Base-by-base conservation (phyloP, 2,888 invertebrate species). In the Petrophora chlorosata region DNA sequence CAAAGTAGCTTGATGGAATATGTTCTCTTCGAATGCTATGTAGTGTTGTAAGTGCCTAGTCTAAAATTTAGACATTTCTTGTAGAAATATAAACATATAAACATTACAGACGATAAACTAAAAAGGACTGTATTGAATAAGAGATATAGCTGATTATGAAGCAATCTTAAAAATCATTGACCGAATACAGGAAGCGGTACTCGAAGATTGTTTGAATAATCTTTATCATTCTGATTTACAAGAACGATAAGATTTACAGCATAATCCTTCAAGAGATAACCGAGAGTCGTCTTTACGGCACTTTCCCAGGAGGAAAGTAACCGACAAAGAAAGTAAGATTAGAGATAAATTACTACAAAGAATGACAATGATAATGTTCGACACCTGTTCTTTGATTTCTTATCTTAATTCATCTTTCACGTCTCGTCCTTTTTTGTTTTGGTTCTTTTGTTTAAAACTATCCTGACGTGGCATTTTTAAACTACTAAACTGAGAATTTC, bases 251-350 rank as follows among this genome's bases (percentile, higher is more conserved):
- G 33, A 38, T 44, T 39, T 39, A 43, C 34, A 15, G 25, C 33
- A 34, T 50, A 44, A 50, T 44, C 49, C 39, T 43, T 35, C 43
- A 44, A 22, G 28, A 43, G 43, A 48, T 48, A 48, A 42, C 42
- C 9, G 9, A 30, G 32, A 14, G 9, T n/a, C 22, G 28, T 19
- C 41, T 30, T 26, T 10, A 22, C 28, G 23, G 26, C 2, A 12
- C 33, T 39, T 49, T 42, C 49, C 29, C 33, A 43, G 43, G 29
- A 34, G 29, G 25, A 19, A 26, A 16, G 16, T 12, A 13, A 14
- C 43, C 49, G 43, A 43, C 43, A 48, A 48, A 42, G 48, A 29
- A 50, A 22, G 32, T n/a, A 8, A 42, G 49, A 49, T 49, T 16
- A 29, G 2, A 43, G 49, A 50, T 50, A 50, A 44, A 25, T 14